These are phyloP conservation scores for Epizoanthus ramosus DNA, from an alignment of 92 coral and sea anemone species.

Conservation along the genomic window DNA sequence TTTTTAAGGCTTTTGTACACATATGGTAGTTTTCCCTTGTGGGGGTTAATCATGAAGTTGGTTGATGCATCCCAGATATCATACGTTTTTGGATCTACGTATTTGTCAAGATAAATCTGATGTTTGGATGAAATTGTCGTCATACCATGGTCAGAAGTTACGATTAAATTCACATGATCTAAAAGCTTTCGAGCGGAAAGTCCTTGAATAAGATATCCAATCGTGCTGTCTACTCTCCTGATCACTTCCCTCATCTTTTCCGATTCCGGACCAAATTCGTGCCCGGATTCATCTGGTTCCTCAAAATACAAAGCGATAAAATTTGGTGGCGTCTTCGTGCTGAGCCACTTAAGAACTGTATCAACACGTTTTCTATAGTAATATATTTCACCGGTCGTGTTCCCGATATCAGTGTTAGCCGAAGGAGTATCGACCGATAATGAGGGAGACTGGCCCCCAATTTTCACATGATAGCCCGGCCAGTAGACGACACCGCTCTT, in stretches of 20 bases:
- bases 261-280: slow-evolving; percentile 70
- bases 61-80: slow-evolving; percentile 89
- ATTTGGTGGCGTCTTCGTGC: slow-evolving; percentile 74
- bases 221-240: slow-evolving; percentile 60
- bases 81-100: slow-evolving; percentile 60
- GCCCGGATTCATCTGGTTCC: slow-evolving; percentile 84
- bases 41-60: slow-evolving; percentile 71
- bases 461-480: slow-evolving; percentile 86
- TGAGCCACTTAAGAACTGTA: slow-evolving; percentile 68
- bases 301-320: slow-evolving; percentile 88
- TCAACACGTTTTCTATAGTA: slow-evolving; percentile 70
- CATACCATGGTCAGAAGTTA: slow-evolving; percentile 95
- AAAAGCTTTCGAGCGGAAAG: slow-evolving; percentile 46
- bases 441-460: slow-evolving; percentile 60
- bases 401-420: slow-evolving; percentile 60
- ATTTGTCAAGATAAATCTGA: slow-evolving; percentile 63
- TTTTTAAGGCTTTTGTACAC: slow-evolving; percentile 65
- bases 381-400: slow-evolving; percentile 69
- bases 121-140: slow-evolving; percentile 67
- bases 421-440: slow-evolving; percentile 60
- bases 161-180: slow-evolving; percentile 75
- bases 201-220: slow-evolving; percentile 70
- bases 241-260: slow-evolving; percentile 59
- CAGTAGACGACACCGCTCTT: slow-evolving; percentile 82
- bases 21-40: slow-evolving; percentile 47